Evolutionary conservation across 35 echinoderm and acorn worm species (phyloP).

Genomic region (Amphiura filiformis): DNA sequence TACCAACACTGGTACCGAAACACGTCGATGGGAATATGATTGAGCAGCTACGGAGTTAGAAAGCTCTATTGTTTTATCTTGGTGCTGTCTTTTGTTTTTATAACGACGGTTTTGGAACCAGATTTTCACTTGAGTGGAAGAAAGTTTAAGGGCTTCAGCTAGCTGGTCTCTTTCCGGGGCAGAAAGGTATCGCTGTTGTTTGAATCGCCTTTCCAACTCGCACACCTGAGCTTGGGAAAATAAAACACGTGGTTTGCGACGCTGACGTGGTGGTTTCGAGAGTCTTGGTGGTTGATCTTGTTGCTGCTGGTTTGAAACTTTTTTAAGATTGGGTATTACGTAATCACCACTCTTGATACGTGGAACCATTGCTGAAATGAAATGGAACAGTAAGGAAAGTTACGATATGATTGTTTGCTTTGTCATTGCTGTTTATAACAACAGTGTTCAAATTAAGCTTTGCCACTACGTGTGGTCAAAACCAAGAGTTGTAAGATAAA

Average conservation of each 20-base stretch:
- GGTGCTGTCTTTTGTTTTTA: conserved; percentile 85
- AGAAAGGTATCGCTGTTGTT: conserved; percentile 94
- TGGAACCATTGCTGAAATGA: too few species aligned
- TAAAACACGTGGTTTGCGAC: conserved; percentile 85
- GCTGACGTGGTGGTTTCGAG: conserved; percentile 22
- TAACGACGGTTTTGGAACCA: conserved; percentile 99
- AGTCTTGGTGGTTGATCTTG: not conserved
- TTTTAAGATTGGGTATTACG: too few species aligned
- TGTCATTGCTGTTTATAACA: too few species aligned
- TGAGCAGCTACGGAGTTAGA: conserved; percentile 9
- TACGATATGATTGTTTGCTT: too few species aligned
- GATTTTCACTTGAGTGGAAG: conserved; percentile 95
- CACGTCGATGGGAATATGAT: conserved; percentile 60
- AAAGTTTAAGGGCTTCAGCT: conserved; percentile 76
- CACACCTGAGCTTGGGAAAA: conserved; percentile 98
- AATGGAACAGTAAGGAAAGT: too few species aligned
- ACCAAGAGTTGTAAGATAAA: too few species aligned
- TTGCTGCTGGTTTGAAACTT: not conserved
- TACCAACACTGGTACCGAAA: conserved; percentile 93
- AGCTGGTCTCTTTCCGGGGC: conserved; percentile 93
- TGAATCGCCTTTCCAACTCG: conserved; percentile 93
- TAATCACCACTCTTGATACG: too few species aligned
- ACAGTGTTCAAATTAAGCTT: too few species aligned
- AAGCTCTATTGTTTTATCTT: conserved; percentile 81
- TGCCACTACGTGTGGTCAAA: too few species aligned